Evolutionary conservation across 1,140 invertebrate genomes (phyloP).

Genomic region (Venturia canescens): DNA sequence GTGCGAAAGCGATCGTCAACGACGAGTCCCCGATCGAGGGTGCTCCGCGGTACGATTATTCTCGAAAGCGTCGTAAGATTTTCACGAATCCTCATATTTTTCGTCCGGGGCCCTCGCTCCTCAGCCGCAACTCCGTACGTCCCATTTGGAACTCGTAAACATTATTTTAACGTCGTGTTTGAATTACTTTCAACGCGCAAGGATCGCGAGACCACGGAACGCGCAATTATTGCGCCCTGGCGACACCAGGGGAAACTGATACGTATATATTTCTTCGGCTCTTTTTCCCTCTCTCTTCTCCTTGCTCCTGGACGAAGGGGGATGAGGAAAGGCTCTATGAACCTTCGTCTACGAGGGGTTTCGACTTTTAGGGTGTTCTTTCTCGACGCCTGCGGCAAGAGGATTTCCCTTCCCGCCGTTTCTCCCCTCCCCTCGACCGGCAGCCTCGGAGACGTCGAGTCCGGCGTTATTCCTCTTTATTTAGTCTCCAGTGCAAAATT

Average conservation of each 20-base stretch:
- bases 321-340: not conserved
- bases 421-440: not conserved
- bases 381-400: slow-evolving; percentile 18
- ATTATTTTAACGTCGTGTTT: slow-evolving; percentile 75
- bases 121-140: not conserved
- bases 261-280: not conserved
- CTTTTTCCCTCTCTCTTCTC: not conserved
- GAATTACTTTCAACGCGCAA: slow-evolving; percentile 70
- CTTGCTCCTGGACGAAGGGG: not conserved
- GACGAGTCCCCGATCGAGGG: too few species aligned
- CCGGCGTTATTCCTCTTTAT: too few species aligned
- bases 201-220: slow-evolving; percentile 73
- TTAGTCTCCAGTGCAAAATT: too few species aligned
- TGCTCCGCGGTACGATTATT: not conserved
- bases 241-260: slow-evolving; percentile 19
- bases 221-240: slow-evolving; percentile 69
- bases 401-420: not conserved
- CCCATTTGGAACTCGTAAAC: slow-evolving; percentile 74
- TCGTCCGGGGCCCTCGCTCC: not conserved
- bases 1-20: too few species aligned
- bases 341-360: slow-evolving; percentile 22
- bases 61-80: not conserved
- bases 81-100: not conserved
- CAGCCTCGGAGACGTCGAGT: not conserved
- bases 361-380: slow-evolving; percentile 19